A percentile compares a stretch with the other conserved stretches of the same genome.
Conservation (phyloP, 1,140 invertebrate species). For the Alviniconcha marisindica region DNA sequence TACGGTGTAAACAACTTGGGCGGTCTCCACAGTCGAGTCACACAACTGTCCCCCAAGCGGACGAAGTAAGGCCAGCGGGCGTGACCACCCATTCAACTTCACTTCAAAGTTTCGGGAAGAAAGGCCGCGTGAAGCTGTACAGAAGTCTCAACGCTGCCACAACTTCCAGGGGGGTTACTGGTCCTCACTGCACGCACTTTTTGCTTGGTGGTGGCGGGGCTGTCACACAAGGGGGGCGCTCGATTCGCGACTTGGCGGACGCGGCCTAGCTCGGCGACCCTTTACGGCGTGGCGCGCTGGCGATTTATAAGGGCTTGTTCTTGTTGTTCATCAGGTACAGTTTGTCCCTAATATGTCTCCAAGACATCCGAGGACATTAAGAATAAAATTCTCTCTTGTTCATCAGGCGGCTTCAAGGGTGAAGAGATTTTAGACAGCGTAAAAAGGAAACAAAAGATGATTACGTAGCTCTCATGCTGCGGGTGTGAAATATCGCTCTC, state of each 20-base stretch:
- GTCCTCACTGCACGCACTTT: conserved; percentile 6
- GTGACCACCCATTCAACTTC: conserved; percentile 17
- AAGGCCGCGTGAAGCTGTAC: not conserved
- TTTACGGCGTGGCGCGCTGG: no score
- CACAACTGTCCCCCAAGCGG: not conserved
- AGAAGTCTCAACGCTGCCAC: not conserved
- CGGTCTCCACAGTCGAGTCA: not conserved
- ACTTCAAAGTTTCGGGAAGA: not conserved
- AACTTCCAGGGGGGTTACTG: not conserved
- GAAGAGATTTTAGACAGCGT: no score
- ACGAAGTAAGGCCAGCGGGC: not conserved
- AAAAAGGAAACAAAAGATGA: no score
- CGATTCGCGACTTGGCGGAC: not conserved
- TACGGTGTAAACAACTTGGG: not conserved
- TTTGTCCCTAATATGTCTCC: no score
- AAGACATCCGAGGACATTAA: no score
- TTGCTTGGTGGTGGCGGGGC: not conserved
- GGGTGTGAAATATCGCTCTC: no score
- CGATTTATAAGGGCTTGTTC: no score
- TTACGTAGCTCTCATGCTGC: no score
- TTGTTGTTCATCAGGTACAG: no score
- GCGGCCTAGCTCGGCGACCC: not conserved
- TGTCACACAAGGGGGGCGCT: not conserved
- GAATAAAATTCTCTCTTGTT: no score
- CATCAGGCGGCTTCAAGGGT: no score